These are phyloP conservation scores for Anoplophora glabripennis DNA, from an alignment of 1,140 invertebrate genomes.

Conservation along the genomic window DNA sequence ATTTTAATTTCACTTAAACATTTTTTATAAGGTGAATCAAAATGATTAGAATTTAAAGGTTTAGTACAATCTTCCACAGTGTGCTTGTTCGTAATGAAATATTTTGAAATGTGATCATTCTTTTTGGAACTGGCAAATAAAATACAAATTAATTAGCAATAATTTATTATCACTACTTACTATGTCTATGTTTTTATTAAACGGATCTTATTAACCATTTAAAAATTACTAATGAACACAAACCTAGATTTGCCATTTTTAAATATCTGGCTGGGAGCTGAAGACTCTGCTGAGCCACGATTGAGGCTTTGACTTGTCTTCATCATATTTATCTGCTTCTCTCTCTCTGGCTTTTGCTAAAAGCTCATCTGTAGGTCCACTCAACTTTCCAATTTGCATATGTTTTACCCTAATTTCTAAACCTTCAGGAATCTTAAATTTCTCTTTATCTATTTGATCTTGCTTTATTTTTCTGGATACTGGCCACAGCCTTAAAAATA, in stretches of 20 bases:
- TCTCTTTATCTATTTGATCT: conserved; percentile 13
- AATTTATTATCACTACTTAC: conserved; percentile 6
- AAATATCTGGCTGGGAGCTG: conserved; percentile 23
- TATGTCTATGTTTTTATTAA: too few relatives aligned
- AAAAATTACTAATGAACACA: neutral
- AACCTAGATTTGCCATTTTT: conserved; percentile 27
- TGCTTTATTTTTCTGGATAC: conserved; percentile 27
- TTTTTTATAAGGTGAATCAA: conserved; percentile 33
- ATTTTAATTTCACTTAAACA: conserved; percentile 18
- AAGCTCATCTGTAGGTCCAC: conserved; percentile 8
- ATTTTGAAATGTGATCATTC: conserved; percentile 27
- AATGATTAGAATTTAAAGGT: neutral
- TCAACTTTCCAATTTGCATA: conserved; percentile 1
- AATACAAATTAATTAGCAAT: conserved; percentile 6
- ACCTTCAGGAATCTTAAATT: conserved; percentile 25
- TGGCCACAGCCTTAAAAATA: conserved; percentile 25
- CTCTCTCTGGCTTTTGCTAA: conserved; percentile 25
- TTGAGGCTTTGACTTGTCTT: conserved; percentile 27
- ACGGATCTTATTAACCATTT: too few relatives aligned
- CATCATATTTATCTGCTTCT: conserved; percentile 27
- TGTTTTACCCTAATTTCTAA: conserved; percentile 13
- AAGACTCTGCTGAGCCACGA: conserved; percentile 35
- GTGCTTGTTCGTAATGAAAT: conserved; percentile 16
- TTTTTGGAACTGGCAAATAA: conserved; percentile 16
- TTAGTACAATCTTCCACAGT: too few relatives aligned